Percentiles rank a stretch among this genome's conserved stretches.
phyloP scores from a whole-genome alignment of 2,113 vertebrate species.

The Calidris pugnax region DNA sequence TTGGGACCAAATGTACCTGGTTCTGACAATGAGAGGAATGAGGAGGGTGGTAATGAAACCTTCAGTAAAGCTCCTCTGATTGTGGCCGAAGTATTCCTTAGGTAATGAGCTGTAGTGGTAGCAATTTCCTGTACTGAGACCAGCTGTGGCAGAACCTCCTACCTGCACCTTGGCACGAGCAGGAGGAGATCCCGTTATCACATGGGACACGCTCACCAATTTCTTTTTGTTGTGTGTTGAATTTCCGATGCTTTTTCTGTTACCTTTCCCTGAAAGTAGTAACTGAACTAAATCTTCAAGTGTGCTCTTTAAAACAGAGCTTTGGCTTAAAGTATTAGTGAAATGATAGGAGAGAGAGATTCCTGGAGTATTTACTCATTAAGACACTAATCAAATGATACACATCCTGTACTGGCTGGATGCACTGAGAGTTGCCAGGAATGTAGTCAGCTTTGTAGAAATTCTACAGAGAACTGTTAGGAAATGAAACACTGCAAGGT shows the following conservation, averaged over 20 bases:
- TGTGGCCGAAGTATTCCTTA: background rate
- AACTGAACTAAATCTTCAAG: background rate
- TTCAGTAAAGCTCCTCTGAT: background rate
- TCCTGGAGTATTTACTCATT: conserved; percentile 7
- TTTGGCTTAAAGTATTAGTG: background rate
- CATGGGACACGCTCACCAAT: background rate
- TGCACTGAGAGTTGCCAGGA: background rate
- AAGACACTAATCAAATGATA: background rate
- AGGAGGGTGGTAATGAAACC: background rate
- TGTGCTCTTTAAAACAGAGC: background rate
- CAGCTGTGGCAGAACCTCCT: background rate
- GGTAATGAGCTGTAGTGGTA: background rate
- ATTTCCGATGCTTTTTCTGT: background rate
- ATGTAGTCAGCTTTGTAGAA: background rate
- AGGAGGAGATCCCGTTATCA: background rate
- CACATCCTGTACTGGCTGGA: background rate
- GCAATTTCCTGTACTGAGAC: background rate
- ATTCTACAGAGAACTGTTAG: background rate
- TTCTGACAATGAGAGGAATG: background rate
- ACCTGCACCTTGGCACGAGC: background rate
- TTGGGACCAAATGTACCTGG: background rate
- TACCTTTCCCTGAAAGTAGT: background rate
- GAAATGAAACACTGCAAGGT: background rate
- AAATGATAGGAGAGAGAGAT: background rate
- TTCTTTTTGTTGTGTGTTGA: background rate